phyloP scores from a whole-genome alignment of 2,888 invertebrate genomes.

The Odiellus spinosus region DNA sequence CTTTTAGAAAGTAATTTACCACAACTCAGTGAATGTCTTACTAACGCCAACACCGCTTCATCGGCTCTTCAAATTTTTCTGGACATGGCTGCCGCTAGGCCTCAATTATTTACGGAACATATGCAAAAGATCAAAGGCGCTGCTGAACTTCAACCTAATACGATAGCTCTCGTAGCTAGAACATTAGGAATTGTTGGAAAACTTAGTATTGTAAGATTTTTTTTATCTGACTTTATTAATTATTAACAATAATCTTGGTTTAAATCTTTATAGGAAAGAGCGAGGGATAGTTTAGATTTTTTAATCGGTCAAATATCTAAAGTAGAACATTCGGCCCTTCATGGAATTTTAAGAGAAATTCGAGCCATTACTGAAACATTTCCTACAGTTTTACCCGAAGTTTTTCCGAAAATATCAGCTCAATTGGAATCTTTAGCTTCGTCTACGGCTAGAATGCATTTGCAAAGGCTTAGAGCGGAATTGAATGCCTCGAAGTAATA shows the following conservation, averaged over 20 bases:
- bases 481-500: too few relatives aligned
- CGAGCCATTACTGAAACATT: constrained; percentile 61
- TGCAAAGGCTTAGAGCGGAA: constrained; percentile 32
- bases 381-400: constrained; percentile 60
- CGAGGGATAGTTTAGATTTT: constrained; percentile 64
- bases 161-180: constrained; percentile 25
- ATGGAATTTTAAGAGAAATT: constrained; percentile 59
- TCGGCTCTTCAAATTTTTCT: constrained; percentile 56
- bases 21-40: constrained; percentile 60
- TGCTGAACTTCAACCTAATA: constrained; percentile 24
- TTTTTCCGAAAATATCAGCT: constrained; percentile 30
- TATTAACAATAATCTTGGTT: background rate
- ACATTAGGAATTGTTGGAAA: constrained; percentile 32
- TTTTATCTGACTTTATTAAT: background rate
- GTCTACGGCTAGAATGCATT: constrained; percentile 28
- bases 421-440: constrained; percentile 38
- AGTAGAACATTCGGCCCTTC: constrained; percentile 54
- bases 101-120: constrained; percentile 52
- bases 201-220: constrained; percentile 25
- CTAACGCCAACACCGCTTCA: constrained; percentile 41
- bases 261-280: constrained; percentile 50
- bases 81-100: constrained; percentile 52
- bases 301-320: constrained; percentile 54
- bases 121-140: constrained; percentile 43
- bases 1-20: constrained; percentile 64